A percentile compares a stretch with the other conserved stretches of the same genome.
These are phyloP conservation scores for Toxotes jaculatrix DNA, from an alignment of 2,113 vertebrate genomes.

Conservation along the genomic window DNA sequence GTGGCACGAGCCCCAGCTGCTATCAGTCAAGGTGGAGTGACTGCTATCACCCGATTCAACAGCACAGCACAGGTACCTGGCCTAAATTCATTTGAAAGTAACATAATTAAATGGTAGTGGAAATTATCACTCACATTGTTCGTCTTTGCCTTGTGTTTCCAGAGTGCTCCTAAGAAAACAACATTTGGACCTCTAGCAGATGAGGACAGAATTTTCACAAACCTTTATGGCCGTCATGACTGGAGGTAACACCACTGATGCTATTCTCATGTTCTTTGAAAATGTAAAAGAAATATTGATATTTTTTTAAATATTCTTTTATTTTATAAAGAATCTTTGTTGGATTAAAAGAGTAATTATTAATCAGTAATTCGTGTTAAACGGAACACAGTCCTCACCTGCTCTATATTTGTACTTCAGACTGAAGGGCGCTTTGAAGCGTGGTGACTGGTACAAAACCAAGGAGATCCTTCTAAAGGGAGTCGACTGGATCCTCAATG, in stretches of 20 bases:
- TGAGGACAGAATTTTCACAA: conserved; percentile 96
- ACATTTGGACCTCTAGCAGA: conserved; percentile 94
- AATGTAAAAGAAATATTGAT: background rate
- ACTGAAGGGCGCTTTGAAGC: conserved; percentile 91
- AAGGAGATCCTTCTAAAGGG: conserved; percentile 98
- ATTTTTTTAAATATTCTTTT: background rate
- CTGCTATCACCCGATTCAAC: conserved; percentile 74
- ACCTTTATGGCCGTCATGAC: conserved; percentile 95
- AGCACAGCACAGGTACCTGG: conserved; percentile 78
- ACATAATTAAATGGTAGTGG: background rate
- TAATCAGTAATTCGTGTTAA: background rate
- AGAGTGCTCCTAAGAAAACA: conserved; percentile 90
- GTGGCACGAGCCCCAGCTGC: conserved; percentile 70
- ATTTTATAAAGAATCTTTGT: background rate
- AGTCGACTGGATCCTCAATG: conserved; percentile 95
- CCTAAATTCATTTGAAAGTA: background rate
- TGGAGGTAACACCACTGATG: conserved; percentile 88
- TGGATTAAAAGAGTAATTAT: background rate
- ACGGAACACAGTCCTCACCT: background rate
- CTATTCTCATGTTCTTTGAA: background rate
- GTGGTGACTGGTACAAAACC: conserved; percentile 98
- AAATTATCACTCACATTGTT: background rate
- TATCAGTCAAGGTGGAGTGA: conserved; percentile 65
- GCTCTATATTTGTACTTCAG: conserved; percentile 59
- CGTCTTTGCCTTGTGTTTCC: conserved; percentile 10